These are phyloP conservation scores for Hirtodrosophila histrioides DNA, from an alignment of 2,888 invertebrate genomes.

Conservation along the genomic window DNA sequence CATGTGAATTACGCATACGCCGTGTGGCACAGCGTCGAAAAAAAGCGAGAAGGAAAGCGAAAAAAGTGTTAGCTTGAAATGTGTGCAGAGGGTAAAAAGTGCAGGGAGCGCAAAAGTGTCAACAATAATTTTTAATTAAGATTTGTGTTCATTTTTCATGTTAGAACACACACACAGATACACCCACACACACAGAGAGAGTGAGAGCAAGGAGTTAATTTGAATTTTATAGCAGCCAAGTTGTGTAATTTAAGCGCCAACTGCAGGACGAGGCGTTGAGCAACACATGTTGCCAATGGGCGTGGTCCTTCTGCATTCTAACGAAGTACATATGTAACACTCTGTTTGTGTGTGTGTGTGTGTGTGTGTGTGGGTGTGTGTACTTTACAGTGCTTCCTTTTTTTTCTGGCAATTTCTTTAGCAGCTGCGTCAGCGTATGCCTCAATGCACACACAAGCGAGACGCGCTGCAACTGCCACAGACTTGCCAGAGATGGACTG, in stretches of 20 bases:
- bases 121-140: constrained; percentile 81
- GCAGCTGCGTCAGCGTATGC: constrained; percentile 43
- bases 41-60: background rate
- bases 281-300: constrained; percentile 72
- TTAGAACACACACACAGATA: constrained; percentile 41
- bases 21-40: constrained; percentile 1
- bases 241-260: constrained; percentile 60
- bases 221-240: constrained; percentile 79
- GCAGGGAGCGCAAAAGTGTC: constrained; percentile 60
- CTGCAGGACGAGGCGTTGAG: constrained; percentile 59
- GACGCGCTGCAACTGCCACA: too few species aligned
- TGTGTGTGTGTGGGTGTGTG: constrained; percentile 10
- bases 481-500: constrained; percentile 9
- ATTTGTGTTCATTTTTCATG: constrained; percentile 72
- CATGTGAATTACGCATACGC: constrained; percentile 48
- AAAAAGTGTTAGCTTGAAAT: background rate
- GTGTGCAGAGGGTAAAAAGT: constrained; percentile 8
- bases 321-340: constrained; percentile 18
- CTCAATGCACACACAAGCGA: constrained; percentile 26
- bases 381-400: constrained; percentile 27
- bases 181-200: constrained; percentile 1
- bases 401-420: constrained; percentile 41
- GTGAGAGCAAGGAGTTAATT: constrained; percentile 68
- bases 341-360: constrained; percentile 20
- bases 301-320: constrained; percentile 42